A percentile compares a stretch with the other conserved stretches of the same genome.
Conservation (phyloP, 1,140 invertebrate genomes). For the Ganaspis sp. region DNA sequence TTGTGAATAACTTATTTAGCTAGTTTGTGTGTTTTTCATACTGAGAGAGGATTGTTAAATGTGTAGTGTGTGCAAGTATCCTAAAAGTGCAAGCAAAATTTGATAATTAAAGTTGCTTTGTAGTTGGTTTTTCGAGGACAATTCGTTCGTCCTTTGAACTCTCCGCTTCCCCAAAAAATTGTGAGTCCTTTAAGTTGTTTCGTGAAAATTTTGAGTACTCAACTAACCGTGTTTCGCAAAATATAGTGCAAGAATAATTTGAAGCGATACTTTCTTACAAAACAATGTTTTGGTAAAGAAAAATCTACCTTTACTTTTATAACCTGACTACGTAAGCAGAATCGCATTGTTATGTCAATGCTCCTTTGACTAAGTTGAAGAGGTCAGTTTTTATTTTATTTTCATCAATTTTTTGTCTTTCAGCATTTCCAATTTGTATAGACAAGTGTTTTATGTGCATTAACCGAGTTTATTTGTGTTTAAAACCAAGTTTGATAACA, state of each 20-base stretch:
- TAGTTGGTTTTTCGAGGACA: slow-evolving; percentile 36
- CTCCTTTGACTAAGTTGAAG: slow-evolving; percentile 34
- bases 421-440: background rate
- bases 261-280: background rate
- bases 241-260: slow-evolving; percentile 13
- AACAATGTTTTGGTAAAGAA: slow-evolving; percentile 25
- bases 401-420: background rate
- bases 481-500: background rate
- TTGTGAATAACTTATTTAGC: slow-evolving; percentile 53
- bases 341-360: slow-evolving; percentile 26
- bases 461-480: background rate
- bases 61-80: background rate
- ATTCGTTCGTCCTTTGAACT: slow-evolving; percentile 35
- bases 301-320: background rate
- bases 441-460: background rate
- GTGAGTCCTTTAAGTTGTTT: slow-evolving; percentile 38
- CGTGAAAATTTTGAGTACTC: background rate
- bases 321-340: background rate
- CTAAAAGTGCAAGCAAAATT: background rate
- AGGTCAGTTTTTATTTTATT: slow-evolving; percentile 30
- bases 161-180: slow-evolving; percentile 42
- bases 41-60: slow-evolving; percentile 16
- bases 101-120: background rate
- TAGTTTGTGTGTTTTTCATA: slow-evolving; percentile 38
- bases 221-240: background rate